Evolutionary conservation across 2,113 vertebrate species (phyloP), one percentile per base, ranked within the genome.

Genomic region (Nothobranchius furzeri): DNA sequence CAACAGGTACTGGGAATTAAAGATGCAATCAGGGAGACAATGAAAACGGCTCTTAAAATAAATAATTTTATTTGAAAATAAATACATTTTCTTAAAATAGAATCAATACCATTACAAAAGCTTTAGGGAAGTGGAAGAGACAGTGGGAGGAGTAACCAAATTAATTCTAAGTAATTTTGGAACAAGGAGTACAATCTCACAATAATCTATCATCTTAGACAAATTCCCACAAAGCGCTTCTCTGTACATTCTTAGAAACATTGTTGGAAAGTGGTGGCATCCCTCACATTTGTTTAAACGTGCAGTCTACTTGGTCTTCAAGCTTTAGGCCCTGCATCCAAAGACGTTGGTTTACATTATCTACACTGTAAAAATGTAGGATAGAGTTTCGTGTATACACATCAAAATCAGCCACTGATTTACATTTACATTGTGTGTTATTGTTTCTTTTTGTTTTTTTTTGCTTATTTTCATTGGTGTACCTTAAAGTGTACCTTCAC

Each of bases 1-100:
- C 9, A 40, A 37, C 4, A 55, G 0, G 7, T 13, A 2, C 4
- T 1, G 13, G 9, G 10, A 75, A 56, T 45, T 10, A 82, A 9
- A 40, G 1, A 40, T 9, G 7, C 37, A 40, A 7, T 40, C 13
- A 30, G 49, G 69, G 12, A 15, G 13, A 35, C 62, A 37, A 48
- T 7, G 9, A 14, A 56, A 63, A 30, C 20, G 48, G 20, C 61
- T 91, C 86, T 91, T 92, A 91, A 93, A 93, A 93, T 93, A 93
- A 93, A 93, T 93, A 93, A 90, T 93, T 40, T 93, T 93, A 92
- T 93, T 92, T 91, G 86, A 92, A 93, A 93, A 92, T 93, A 93
- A 93, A 93, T 93, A 93, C 91, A 93, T 92, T 92, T 93, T 91
- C 87, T 93, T 89, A 89, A 92, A 91, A 92, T 92, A 93, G 87